Evolutionary conservation across 2,797 vertebrate genomes (phyloP).

Genomic region (Cossypha dichroa): DNA sequence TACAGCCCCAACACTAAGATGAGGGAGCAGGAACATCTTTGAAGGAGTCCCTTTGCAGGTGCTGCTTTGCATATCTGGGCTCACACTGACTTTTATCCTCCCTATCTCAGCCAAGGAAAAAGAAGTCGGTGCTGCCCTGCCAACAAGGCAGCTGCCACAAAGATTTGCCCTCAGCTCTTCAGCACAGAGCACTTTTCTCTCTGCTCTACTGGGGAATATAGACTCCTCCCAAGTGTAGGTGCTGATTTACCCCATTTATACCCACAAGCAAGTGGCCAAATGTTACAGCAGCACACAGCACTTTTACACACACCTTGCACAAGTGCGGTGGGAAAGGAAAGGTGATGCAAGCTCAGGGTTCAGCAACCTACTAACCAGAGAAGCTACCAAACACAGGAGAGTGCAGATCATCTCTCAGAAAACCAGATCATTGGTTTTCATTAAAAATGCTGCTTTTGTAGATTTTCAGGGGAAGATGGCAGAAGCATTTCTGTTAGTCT

Average conservation of each 20-base stretch:
- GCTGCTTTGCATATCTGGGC: background rate
- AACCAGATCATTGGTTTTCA: background rate
- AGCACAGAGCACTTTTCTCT: background rate
- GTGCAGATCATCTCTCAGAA: background rate
- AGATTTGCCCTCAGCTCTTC: background rate
- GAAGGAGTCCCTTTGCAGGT: background rate
- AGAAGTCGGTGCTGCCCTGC: fast-evolving
- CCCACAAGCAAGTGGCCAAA: background rate
- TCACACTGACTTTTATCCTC: background rate
- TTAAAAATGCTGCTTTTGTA: background rate
- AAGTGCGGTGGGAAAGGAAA: background rate
- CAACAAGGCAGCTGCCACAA: background rate
- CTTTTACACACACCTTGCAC: background rate
- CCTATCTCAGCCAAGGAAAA: background rate
- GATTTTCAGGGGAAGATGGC: background rate
- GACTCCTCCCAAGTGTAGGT: background rate
- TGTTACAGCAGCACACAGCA: background rate
- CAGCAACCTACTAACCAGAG: background rate
- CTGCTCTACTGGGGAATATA: fast-evolving
- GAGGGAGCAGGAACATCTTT: background rate
- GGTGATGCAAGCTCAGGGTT: background rate
- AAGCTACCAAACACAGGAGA: background rate
- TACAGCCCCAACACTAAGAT: fast-evolving
- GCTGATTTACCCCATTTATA: background rate
- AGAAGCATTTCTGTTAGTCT: background rate